Evolutionary conservation across 2,113 vertebrate genomes (phyloP), one percentile per base, ranked within the genome.

Genomic region (Pimephales promelas): DNA sequence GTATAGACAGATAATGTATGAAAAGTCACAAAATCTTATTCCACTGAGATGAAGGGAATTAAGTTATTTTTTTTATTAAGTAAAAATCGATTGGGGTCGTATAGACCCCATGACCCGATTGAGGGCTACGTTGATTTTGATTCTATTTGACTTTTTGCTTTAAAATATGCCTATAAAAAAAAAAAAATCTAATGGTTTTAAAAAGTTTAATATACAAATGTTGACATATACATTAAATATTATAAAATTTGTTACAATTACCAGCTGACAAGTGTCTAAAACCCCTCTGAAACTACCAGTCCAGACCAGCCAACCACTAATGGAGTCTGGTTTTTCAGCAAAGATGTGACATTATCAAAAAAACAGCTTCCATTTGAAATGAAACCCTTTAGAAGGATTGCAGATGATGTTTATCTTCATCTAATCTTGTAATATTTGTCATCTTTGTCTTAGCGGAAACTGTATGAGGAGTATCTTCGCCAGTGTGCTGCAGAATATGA

Each of bases 401-500:
- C 26, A 34, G 16, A 36, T 34, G 18, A 57, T 36, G 28, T 47
- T 16, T 74, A 22, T 72, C n/a, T 68, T 34, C 3, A 22, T 74
- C 14, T 49, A 36, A 86, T 71, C 59, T 49, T 36, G 66, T 28
- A 20, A 28, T 59, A 61, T 61, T 20, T 61, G 20, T 34, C 76
- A 61, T 24, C 64, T 40, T 40, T 36, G 34, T 43, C 18, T 57
- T 92, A 95, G 94, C 89, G 43, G 43, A 91, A 91, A 81, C 81
- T 95, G 43, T 95, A 95, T 47, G 92, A 94, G 28, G 94, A 93
- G 88, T 95, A 94, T 83, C 93, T 95, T 45, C 91, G 92, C 81
- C 92, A 94, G 88, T 94, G 94, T 85, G 93, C 93, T 22, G 90
- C 92, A 31, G 94, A 95, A 83, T 92, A 93, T 76, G 93, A 95